Conservation (phyloP, 2,113 vertebrate genomes). For the Myodes glareolus region DNA sequence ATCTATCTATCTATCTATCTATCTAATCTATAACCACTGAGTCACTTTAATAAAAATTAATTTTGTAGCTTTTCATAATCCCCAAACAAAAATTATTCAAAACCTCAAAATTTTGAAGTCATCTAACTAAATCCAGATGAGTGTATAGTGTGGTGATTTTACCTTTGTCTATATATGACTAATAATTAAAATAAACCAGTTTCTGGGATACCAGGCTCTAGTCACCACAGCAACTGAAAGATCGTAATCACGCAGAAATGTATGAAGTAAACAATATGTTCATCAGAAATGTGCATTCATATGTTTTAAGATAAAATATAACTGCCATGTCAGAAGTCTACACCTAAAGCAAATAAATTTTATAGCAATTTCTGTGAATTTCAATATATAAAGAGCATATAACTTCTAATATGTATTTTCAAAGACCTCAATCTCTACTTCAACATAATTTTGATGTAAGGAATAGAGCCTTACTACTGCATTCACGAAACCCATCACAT, state of each 20-base stretch:
- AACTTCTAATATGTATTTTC: neutral
- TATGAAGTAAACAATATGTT: neutral
- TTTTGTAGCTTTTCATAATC: slow-evolving; percentile 13
- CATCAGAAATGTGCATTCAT: neutral
- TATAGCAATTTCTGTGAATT: neutral
- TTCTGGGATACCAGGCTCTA: neutral
- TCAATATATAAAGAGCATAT: neutral
- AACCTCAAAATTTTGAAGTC: neutral
- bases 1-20: no score
- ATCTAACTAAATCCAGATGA: neutral
- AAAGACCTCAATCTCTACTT: neutral
- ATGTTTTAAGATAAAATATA: neutral
- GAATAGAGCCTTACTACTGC: neutral
- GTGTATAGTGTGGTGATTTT: neutral
- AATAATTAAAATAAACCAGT: neutral
- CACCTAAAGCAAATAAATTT: neutral
- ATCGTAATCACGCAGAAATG: neutral
- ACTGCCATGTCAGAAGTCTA: neutral
- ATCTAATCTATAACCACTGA: neutral
- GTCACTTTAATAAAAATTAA: neutral
- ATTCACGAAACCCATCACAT: neutral
- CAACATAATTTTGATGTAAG: neutral
- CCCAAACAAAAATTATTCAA: neutral
- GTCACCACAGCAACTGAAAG: neutral
- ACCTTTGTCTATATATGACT: neutral